Conservation (phyloP, 2,113 vertebrate species). For the Hydrolagus affinis region DNA sequence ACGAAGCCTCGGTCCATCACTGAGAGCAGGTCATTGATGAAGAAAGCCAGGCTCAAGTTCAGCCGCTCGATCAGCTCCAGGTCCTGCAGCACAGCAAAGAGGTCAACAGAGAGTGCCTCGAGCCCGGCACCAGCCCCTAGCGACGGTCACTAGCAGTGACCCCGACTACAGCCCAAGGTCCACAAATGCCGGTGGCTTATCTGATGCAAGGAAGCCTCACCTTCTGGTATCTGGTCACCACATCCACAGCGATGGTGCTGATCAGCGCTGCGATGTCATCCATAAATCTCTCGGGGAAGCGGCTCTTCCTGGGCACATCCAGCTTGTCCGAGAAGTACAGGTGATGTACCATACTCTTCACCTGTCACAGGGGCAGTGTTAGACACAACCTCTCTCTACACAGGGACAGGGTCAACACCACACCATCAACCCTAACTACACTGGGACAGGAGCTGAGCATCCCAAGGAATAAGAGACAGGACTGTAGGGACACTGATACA, state of each 20-base stretch:
- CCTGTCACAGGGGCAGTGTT: slow-evolving; percentile 50
- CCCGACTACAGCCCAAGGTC: too few species aligned
- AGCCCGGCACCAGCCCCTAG: too few species aligned
- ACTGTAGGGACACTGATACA: neutral
- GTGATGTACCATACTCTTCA: slow-evolving; percentile 97
- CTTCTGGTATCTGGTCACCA: slow-evolving; percentile 94
- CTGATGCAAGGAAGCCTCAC: slow-evolving; percentile 47
- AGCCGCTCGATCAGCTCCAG: slow-evolving; percentile 92
- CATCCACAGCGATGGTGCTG: slow-evolving; percentile 89
- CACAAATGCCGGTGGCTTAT: too few species aligned
- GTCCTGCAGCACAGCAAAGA: slow-evolving; percentile 57
- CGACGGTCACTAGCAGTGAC: too few species aligned
- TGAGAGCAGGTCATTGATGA: slow-evolving; percentile 90
- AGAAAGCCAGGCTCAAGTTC: slow-evolving; percentile 91
- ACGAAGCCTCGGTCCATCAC: slow-evolving; percentile 98
- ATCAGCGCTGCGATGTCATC: slow-evolving; percentile 89
- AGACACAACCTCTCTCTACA: too few species aligned
- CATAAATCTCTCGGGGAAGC: slow-evolving; percentile 97
- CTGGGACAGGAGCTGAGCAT: neutral
- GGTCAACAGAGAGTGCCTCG: too few species aligned
- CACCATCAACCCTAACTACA: too few species aligned
- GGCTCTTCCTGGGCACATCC: slow-evolving; percentile 81
- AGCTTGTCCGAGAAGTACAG: slow-evolving; percentile 91
- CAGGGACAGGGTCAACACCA: too few species aligned
- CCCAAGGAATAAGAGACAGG: neutral